phyloP scores from a whole-genome alignment of 2,797 vertebrate genomes.

The Lerista edwardsae region DNA sequence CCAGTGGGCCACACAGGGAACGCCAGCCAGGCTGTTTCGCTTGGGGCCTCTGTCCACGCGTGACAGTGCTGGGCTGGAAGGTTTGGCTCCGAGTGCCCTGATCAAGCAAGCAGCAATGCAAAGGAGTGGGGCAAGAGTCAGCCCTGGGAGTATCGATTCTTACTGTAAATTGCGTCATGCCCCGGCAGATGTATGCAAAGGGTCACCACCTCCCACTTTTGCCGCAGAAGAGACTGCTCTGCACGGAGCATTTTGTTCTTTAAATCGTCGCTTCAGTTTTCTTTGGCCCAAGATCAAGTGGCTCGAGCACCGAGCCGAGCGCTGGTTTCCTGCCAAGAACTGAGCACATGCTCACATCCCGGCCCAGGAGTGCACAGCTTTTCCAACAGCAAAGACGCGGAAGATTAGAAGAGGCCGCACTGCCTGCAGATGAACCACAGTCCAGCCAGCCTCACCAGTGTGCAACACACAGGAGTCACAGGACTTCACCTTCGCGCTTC shows the following conservation, averaged over 20 bases:
- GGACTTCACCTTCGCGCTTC: not conserved
- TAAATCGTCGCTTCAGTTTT: constrained; percentile 9
- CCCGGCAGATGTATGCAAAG: not conserved
- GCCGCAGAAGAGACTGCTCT: not conserved
- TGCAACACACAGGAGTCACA: not conserved
- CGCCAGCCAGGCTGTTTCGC: not conserved
- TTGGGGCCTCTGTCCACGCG: not conserved
- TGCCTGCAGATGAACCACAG: not conserved
- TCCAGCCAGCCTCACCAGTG: not conserved
- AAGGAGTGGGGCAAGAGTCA: constrained; percentile 35
- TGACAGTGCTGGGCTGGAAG: not conserved
- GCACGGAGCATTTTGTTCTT: constrained; percentile 6
- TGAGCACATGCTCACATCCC: no score
- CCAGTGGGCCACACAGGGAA: not conserved
- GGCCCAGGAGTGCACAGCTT: not conserved
- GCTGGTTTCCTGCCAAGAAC: no score
- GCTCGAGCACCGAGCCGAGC: no score
- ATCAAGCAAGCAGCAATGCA: not conserved
- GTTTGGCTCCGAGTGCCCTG: constrained; percentile 11
- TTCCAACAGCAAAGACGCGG: not conserved
- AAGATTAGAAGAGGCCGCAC: not conserved
- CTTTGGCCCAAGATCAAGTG: not conserved
- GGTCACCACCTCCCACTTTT: not conserved
- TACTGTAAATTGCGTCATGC: constrained; percentile 30
- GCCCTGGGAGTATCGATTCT: constrained; percentile 4